Conservation (phyloP, 2,113 vertebrate species). For the Rhipidura dahli region DNA sequence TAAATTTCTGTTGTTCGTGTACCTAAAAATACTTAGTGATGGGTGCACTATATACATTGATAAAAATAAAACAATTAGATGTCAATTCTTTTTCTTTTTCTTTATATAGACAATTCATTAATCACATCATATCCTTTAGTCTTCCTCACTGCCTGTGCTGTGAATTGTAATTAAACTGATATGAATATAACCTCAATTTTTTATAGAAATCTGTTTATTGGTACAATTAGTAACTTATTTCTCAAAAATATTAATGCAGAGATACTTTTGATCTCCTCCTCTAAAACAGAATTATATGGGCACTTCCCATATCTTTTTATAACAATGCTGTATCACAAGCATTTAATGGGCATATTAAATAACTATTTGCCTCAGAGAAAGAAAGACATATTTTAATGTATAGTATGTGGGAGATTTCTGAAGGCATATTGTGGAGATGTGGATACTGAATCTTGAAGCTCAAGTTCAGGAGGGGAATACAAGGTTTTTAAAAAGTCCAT, state of each 20-base stretch:
- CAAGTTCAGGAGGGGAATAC: background rate
- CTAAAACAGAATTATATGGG: background rate
- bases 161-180: background rate
- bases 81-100: background rate
- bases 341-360: background rate
- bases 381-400: background rate
- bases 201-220: background rate
- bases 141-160: background rate
- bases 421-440: background rate
- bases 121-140: background rate
- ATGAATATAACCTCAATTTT: background rate
- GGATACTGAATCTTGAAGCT: background rate
- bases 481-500: background rate
- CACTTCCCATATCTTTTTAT: background rate
- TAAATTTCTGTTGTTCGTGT: background rate
- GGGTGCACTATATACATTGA: background rate
- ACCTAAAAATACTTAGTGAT: background rate
- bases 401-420: background rate
- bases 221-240: background rate
- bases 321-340: background rate
- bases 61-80: background rate
- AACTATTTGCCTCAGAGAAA: background rate
- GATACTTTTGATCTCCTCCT: background rate
- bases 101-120: background rate
- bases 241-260: background rate